phyloP scores from a whole-genome alignment of 2,113 vertebrate genomes.

The Megaceryle maxima region DNA sequence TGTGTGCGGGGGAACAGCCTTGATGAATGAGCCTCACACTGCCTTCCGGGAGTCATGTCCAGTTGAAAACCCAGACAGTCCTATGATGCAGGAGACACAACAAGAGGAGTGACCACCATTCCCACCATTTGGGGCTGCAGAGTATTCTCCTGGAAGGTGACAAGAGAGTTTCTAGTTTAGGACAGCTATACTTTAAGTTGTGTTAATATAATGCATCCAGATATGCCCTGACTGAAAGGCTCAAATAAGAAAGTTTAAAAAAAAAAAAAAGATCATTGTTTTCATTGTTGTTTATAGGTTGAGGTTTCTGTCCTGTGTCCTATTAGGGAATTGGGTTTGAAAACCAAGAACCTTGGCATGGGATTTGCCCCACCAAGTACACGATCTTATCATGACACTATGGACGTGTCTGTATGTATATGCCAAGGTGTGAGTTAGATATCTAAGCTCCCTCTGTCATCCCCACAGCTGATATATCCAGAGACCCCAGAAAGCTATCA shows the following conservation, averaged over 20 bases:
- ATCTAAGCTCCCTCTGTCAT: background rate
- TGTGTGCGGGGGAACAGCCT: background rate
- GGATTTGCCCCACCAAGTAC: background rate
- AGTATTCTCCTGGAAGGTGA: background rate
- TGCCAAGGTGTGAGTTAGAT: background rate
- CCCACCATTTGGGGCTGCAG: background rate
- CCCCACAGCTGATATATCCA: background rate
- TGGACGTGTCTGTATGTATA: fast-evolving
- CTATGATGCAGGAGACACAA: background rate
- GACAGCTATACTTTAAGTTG: background rate
- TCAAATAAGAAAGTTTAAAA: background rate
- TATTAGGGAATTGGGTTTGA: background rate
- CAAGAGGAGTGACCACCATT: background rate
- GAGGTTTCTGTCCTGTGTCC: background rate
- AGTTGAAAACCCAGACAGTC: background rate
- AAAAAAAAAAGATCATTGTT: background rate
- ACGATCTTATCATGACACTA: background rate
- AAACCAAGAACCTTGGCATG: background rate
- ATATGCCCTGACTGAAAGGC: background rate
- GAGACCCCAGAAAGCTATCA: background rate
- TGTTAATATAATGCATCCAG: background rate
- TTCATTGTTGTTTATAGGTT: background rate
- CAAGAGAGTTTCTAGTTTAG: background rate
- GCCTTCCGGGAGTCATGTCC: background rate
- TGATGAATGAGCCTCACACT: fast-evolving